Base-by-base conservation (phyloP, 1,140 invertebrate species). In the Aphidius ervi region DNA sequence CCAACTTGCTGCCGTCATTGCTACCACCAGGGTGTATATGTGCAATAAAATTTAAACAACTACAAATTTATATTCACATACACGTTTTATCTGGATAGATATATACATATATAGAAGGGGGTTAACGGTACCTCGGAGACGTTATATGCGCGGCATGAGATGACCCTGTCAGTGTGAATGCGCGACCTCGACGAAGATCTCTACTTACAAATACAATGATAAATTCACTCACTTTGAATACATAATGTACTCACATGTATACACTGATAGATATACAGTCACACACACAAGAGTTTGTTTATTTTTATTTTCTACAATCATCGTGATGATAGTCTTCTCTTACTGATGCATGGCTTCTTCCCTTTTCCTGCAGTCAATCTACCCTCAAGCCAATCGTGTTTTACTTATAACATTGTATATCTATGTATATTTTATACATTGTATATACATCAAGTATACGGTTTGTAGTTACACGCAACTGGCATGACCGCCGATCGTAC, bases 121-220 rank as follows among this genome's bases (percentile, higher is more conserved):
- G 23, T 31, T 54, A 54, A 54, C 52, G 52, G 52, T 54, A 54
- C 39, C 6, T 46, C 47, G 46, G n/a, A n/a, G 62, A 64, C 65
- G 68, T 64, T 70, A 45, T 65, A 63, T 68, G 65, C 63, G 8
- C 55, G 46, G 62, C 76, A 78, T 75, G 76, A 67, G 67, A 73
- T 79, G 77, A 78, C 76, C 76, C 75, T 70, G 74, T 71, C 72
- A 75, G 73, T 73, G 75, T 76, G 74, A 76, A 76, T 71, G 73
- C 71, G 68, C 73, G 75, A 79, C 76, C 77, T 78, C 76, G 63
- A 65, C 64, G 67, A 62, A 67, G 62, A 68, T 50, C 62, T 58
- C 50, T 41, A 57, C 65, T 31, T 31, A 31, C 23, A 31, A 31
- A 31, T 3, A 31, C 23, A 31, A 4, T 31, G 23, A 31, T 31